These are phyloP conservation scores for Hirtodrosophila confusa DNA, from an alignment of 2,888 invertebrate species.

Conservation along the genomic window DNA sequence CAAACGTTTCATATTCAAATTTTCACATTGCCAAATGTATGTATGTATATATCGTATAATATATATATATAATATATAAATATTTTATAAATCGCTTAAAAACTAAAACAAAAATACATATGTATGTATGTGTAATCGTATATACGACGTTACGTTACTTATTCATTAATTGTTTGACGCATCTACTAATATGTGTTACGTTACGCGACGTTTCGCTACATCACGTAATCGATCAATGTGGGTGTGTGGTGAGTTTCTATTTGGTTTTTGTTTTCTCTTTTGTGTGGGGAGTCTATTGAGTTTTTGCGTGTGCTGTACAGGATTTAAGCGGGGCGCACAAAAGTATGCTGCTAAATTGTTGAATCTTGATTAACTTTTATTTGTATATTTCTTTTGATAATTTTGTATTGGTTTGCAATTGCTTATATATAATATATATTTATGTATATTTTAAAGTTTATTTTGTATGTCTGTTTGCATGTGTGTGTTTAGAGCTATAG, in stretches of 20 bases:
- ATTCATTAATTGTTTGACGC: conserved; percentile 19
- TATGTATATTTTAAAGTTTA: background rate
- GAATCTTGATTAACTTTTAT: background rate
- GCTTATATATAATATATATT: conserved; percentile 5
- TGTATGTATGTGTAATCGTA: conserved; percentile 3
- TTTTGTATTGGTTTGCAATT: conserved; percentile 8
- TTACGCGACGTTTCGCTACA: conserved; percentile 3
- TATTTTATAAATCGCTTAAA: conserved; percentile 49
- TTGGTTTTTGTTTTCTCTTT: background rate
- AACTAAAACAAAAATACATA: conserved; percentile 40
- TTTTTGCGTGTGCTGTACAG: conserved; percentile 11
- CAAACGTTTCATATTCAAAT: conserved; percentile 64
- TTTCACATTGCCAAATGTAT: conserved; percentile 61
- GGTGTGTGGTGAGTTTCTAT: conserved; percentile 14
- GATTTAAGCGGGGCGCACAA: conserved; percentile 15
- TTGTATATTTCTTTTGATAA: background rate
- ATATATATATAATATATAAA: conserved; percentile 47
- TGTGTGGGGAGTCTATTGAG: conserved; percentile 13
- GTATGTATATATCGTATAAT: conserved; percentile 50
- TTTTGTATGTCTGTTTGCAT: conserved; percentile 13
- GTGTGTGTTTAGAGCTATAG: conserved; percentile 16
- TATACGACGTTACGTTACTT: conserved; percentile 14
- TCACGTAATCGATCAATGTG: conserved; percentile 23
- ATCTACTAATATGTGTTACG: conserved; percentile 3
- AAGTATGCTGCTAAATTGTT: conserved; percentile 32